Evolutionary conservation across 2,888 invertebrate genomes (phyloP), one percentile per base, ranked within the genome.

Genomic region (Neoitamus cyanurus): DNA sequence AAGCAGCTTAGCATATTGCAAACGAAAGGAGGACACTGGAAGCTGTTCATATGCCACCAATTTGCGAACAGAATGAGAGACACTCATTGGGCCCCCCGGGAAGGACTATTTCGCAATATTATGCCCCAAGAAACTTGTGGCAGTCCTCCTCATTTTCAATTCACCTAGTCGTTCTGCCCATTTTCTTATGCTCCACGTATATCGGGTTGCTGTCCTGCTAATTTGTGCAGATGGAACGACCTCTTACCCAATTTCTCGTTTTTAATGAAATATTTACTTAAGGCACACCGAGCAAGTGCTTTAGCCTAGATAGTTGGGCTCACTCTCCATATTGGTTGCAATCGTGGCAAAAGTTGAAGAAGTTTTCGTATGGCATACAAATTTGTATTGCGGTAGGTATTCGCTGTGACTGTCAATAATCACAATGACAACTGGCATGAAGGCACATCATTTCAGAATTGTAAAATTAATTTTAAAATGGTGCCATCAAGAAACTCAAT

Each of bases 251-350:
- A 58, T 58, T 58, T 58, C 25, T 58, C 4, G 20, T 20, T 25
- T 58, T 58, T 58, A 58, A 58, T 58, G 58, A 58, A 58, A 58
- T 58, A 58, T 58, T 58, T 58, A 25, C 58, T 58, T 58, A 58
- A 58, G 58, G 20, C 6, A 2, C 20, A 58, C 3, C 34, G 34
- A 58, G 25, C 9, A 58, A 25, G 58, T 20, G 58, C 13, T 42
- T 42, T 42, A 5, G 3, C 58, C 58, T 15, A 58, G 58, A 58
- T 58, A 20, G 15, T 58, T 58, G 20, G n/a, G 42, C 5, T 5
- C n/a, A 42, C 6, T n/a, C 42, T n/a, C 42, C 13, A 42, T 42
- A 42, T 42, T 42, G 15, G 42, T 42, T 42, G 42, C 42, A 42
- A 42, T 42, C n/a, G 42, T 3, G 42, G 42, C n/a, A n/a, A n/a